Conservation (phyloP, 2,113 vertebrate species). For the Halcyon senegalensis region DNA sequence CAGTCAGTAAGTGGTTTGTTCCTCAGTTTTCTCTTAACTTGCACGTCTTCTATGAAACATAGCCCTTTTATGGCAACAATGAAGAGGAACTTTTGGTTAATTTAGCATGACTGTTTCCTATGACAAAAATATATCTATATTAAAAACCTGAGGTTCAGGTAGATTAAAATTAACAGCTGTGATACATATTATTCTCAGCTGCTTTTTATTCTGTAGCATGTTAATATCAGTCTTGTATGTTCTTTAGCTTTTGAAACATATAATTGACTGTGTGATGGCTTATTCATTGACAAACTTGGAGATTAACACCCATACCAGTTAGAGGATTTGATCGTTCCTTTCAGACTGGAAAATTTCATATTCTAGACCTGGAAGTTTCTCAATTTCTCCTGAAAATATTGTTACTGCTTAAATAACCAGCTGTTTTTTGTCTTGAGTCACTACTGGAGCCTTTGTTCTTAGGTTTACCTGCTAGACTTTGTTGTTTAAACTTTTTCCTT, state of each 20-base stretch:
- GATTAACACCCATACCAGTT: neutral
- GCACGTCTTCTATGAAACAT: neutral
- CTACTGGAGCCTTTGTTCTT: neutral
- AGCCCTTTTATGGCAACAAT: neutral
- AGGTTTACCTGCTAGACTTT: neutral
- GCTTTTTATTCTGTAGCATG: neutral
- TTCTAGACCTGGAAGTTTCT: neutral
- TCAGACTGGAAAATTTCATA: neutral
- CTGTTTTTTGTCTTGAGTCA: neutral
- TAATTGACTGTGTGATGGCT: neutral
- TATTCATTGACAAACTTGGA: neutral
- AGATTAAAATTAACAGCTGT: neutral
- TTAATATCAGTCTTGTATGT: neutral
- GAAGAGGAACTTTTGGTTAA: neutral
- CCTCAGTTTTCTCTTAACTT: neutral
- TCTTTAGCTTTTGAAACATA: neutral
- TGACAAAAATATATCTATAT: neutral
- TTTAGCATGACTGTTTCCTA: neutral
- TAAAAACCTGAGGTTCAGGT: neutral
- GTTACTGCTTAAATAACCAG: neutral
- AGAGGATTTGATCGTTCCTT: neutral
- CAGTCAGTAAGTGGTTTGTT: neutral
- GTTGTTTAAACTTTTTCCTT: neutral
- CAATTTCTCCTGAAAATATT: neutral
- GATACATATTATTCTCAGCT: neutral